Base-by-base conservation (phyloP, 53 echinoderm and acorn worm genomes). In the Echinarachnius parma region DNA sequence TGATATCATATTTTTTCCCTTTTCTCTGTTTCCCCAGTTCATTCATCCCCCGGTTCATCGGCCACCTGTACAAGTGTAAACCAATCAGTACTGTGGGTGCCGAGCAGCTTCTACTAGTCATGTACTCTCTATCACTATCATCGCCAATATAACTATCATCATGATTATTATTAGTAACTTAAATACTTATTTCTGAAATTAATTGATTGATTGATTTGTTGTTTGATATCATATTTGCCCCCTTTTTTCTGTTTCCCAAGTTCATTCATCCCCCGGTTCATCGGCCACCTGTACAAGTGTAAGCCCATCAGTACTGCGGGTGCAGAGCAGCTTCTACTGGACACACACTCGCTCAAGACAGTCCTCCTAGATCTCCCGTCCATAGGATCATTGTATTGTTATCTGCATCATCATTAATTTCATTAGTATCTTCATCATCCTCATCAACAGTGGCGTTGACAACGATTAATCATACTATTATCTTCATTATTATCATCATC, bases 241-340 rank as follows among this genome's bases (percentile, higher is more conserved):
- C n/a, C 46, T 65, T 30, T 47, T 47, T 31, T 71, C 30, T 64
- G 42, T 0, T 31, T 11, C 77, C 52, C 0, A 75, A 98, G 98
- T 50, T 85, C 98, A 34, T 98, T 98, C 78, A 98, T 98, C 71
- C 98, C 98, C 34, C 76, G 92, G 23, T 98, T 98, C 63, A 80
- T 98, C 53, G 83, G 77, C 37, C 98, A 98, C 62, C 64, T 85
- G 61, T 98, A 78, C 60, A 98, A 86, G 30, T 98, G 98, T 66
- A 98, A 98, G 54, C 98, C 98, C 37, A 91, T 98, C 62, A 98
- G 98, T 76, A 98, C 98, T 22, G 98, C 92, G 2, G 98, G 98
- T 9, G 91, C 98, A 13, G 98, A 98, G 64, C 98, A 98, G 58
- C 78, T 98, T 21, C 68, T 98, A 13, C 55, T 98, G 4, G 98